phyloP scores from a whole-genome alignment of 2,888 invertebrate species.

The Augochlorella aurata region DNA sequence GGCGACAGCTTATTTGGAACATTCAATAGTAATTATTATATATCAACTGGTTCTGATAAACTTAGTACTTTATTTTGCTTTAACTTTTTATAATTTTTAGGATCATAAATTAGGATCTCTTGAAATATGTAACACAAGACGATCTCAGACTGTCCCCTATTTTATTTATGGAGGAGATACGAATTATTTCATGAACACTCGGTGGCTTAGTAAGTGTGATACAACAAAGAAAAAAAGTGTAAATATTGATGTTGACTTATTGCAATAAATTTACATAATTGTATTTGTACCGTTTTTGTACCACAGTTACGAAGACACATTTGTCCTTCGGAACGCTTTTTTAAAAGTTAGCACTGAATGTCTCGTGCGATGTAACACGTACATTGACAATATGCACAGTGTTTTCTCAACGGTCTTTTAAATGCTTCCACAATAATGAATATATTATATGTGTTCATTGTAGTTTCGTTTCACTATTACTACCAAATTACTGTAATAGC shows the following conservation, averaged over 20 bases:
- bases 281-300: neutral
- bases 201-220: neutral
- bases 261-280: neutral
- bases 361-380: slow-evolving; percentile 28
- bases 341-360: slow-evolving; percentile 36
- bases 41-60: neutral
- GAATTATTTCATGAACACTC: neutral
- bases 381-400: slow-evolving; percentile 10
- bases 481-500: neutral
- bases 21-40: neutral
- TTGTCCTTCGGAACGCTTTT: slow-evolving; percentile 18
- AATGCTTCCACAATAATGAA: neutral
- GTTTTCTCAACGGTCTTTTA: neutral
- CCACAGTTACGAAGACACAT: neutral
- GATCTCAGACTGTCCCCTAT: neutral
- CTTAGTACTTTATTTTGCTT: neutral
- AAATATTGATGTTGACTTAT: neutral
- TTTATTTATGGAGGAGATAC: neutral
- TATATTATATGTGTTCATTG: neutral
- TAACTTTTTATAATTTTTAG: neutral
- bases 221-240: neutral
- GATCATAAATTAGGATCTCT: neutral
- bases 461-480: neutral
- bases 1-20: neutral
- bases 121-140: neutral